Base-by-base conservation (phyloP, 2,888 invertebrate genomes). In the Malachius bipustulatus region DNA sequence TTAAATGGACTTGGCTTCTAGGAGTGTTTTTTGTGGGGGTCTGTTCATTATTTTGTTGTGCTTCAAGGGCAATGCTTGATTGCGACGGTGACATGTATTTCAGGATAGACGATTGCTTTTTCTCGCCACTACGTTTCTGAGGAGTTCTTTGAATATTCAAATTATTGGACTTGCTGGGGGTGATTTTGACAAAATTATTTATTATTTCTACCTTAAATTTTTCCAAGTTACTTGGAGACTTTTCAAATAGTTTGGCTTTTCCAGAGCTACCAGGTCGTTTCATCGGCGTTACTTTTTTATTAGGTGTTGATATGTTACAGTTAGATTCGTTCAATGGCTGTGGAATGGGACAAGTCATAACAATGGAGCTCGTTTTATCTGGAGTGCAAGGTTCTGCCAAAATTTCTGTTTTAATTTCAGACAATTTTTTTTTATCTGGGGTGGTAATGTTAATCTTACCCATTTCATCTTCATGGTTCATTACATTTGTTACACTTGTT, bases 201-300 rank as follows among this genome's bases (percentile, higher is more conserved):
- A 61, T 35, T 13, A 58, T 43, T 39, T 58, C 55, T 1, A 60
- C 56, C 40, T 57, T 56, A 38, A 58, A 60, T 26, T 52, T 46
- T 24, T 46, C 43, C n/a, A 54, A 34, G 12, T 55, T 53, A 13
- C 40, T 44, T 2, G 57, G 57, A 6, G 57, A 54, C 34, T 45
- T 54, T n/a, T 49, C 44, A 42, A 53, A 57, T 27, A 60, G 42
- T 44, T 57, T 58, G 4, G 19, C 26, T 4, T 46, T 44, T 6
- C 45, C 39, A 8, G 15, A 15, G 37, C 46, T 51, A 4, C 27
- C n/a, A 44, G 49, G 4, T 43, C 45, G 35, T 34, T 32, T 38
- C 16, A 36, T 28, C 26, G 38, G 36, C n/a, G 38, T 28, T 38
- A 35, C 30, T 29, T 16, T 8, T 4, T 24, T 34, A n/a, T n/a